Conservation (phyloP, 2,888 invertebrate species). For the Mongoloraphidia duomilia region DNA sequence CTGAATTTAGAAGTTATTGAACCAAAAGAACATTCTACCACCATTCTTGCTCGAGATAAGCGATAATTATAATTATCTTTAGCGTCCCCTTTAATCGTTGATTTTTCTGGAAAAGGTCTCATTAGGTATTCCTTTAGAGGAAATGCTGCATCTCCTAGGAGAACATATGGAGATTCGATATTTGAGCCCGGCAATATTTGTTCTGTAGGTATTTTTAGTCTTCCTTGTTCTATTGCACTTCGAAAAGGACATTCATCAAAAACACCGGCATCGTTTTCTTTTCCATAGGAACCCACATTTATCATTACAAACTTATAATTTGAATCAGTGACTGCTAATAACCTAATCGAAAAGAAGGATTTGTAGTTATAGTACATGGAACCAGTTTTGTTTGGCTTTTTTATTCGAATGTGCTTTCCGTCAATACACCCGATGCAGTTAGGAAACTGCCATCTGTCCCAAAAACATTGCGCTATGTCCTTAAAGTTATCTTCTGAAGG, state of each 20-base stretch:
- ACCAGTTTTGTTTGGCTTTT: constrained; percentile 10
- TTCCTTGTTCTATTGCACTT: constrained; percentile 13
- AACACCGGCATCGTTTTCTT: constrained; percentile 18
- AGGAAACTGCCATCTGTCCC: constrained; percentile 14
- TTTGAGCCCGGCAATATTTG: constrained; percentile 17
- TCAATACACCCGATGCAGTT: constrained; percentile 15
- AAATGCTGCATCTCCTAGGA: constrained; percentile 19
- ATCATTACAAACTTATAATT: constrained; percentile 15
- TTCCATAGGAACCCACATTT: constrained; percentile 15
- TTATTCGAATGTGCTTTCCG: constrained; percentile 12
- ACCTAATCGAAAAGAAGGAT: constrained; percentile 13
- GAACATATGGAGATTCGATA: constrained; percentile 17
- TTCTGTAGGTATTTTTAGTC: constrained; percentile 13
- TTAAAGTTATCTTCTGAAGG: constrained; percentile 12
- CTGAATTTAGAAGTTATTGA: constrained; percentile 2
- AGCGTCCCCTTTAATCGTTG: constrained; percentile 13
- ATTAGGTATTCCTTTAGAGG: constrained; percentile 9
- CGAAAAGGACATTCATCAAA: constrained; percentile 14
- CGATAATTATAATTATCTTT: constrained; percentile 16
- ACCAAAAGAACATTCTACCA: constrained; percentile 19
- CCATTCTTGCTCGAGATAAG: constrained; percentile 16
- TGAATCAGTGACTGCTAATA: constrained; percentile 12
- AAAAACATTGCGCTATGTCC: constrained; percentile 11
- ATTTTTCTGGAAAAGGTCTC: constrained; percentile 11
- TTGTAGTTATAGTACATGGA: constrained; percentile 9